Base-by-base conservation (phyloP, 2,888 invertebrate species). In the Meteorus colon region DNA sequence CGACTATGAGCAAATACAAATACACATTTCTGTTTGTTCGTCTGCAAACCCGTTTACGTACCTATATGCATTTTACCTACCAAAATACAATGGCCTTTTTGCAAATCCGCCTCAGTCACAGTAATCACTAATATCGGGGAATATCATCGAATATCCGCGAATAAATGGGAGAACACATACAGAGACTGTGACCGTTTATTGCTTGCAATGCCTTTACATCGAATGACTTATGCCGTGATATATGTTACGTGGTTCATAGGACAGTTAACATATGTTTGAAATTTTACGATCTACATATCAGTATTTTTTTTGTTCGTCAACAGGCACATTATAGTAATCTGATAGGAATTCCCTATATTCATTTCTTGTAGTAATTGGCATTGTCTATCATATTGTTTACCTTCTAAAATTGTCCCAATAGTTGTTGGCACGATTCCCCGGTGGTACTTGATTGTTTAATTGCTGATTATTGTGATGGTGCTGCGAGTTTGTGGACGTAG, bases 321-420 rank as follows among this genome's bases (percentile, higher is more conserved):
- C 37, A 62, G n/a, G 24, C 12, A 59, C 1, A 41, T 37, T 6
- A 27, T 29, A 29, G 24, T 12, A 60, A 8, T 14, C 16, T 16
- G 34, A 63, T 34, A 1, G 37, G 66, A 65, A 65, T 24, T 65
- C 19, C 29, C 37, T 37, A 63, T 27, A 12, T n/a, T 51, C 27
- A 37, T 16, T 59, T 67, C 60, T 29, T 10, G 8, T 41, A 2
- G 5, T 55, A 8, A 55, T 51, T 24, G n/a, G 59, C 45, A n/a
- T 16, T 59, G 16, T 37, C 14, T 29, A 14, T 27, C 27, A 24
- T 63, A n/a, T 51, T 16, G 72, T 80, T 92, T 94, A 96, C 96
- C 96, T 96, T 91, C 96, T 91, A 89, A 97, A 97, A 90, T 97
- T 97, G 88, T 97, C 97, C 96, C 96, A 97, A 90, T 97, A 97